A percentile compares a stretch with the other conserved stretches of the same genome.
Conservation (phyloP, 1,140 invertebrate species). For the Rhopalosiphum padi region DNA sequence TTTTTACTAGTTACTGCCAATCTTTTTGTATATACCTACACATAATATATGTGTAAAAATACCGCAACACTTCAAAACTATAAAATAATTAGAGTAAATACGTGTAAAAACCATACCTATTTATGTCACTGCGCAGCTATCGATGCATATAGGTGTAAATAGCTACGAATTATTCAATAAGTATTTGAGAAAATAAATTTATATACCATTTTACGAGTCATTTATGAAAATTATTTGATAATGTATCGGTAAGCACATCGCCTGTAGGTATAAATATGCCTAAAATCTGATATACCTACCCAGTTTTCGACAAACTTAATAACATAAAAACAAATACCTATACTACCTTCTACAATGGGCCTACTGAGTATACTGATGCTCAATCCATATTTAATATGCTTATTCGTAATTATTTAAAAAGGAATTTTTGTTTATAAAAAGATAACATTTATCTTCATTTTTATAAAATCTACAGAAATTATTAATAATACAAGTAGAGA, state of each 20-base stretch:
- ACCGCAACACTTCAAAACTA: too few species aligned
- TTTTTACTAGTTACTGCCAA: too few species aligned
- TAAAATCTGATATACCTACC: background rate
- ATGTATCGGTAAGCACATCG: background rate
- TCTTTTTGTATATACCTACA: too few species aligned
- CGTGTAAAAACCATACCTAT: too few species aligned
- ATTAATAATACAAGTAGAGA: background rate
- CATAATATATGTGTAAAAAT: too few species aligned
- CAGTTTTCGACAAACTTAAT: background rate
- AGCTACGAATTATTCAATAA: background rate
- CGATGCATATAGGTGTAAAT: too few species aligned
- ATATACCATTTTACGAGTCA: background rate
- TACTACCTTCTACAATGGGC: background rate
- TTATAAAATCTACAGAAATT: background rate
- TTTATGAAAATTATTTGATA: background rate
- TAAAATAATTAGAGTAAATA: too few species aligned
- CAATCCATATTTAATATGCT: background rate
- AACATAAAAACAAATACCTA: too few species aligned
- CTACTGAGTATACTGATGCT: background rate
- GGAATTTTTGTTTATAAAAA: too few species aligned
- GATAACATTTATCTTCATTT: too few species aligned
- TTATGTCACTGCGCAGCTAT: too few species aligned
- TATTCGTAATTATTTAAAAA: background rate
- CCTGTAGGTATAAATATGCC: too few species aligned
- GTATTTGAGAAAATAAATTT: background rate